A percentile compares a stretch with the other conserved stretches of the same genome.
These are phyloP conservation scores for Ailurus styani DNA, from an alignment of 2,113 vertebrate species.

Conservation along the genomic window DNA sequence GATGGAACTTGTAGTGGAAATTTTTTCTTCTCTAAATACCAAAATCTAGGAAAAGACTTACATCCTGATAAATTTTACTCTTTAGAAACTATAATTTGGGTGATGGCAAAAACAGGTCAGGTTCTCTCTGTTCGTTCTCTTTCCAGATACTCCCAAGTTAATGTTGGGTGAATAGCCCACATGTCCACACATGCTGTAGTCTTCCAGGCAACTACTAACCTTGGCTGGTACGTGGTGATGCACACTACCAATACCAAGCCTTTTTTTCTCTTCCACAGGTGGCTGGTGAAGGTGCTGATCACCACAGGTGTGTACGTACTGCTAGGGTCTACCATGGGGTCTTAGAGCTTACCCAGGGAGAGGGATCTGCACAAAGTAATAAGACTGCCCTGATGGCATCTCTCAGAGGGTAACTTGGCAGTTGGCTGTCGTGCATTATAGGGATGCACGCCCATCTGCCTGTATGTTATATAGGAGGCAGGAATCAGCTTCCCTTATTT, in stretches of 20 bases:
- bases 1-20: background rate
- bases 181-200: conserved; percentile 53
- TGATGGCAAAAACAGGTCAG: background rate
- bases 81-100: background rate
- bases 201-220: conserved; percentile 80
- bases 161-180: conserved; percentile 43
- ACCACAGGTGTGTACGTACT: conserved; percentile 89
- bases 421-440: background rate
- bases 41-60: background rate
- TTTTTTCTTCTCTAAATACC: background rate
- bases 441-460: background rate
- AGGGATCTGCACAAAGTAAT: conserved; percentile 50
- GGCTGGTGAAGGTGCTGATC: conserved; percentile 89
- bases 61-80: background rate
- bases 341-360: conserved; percentile 67
- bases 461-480: background rate
- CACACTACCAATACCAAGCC: conserved; percentile 90
- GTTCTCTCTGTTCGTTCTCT: conserved; percentile 42
- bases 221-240: conserved; percentile 87
- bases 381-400: conserved; percentile 33
- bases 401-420: conserved; percentile 49
- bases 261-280: conserved; percentile 91
- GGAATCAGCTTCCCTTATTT: background rate
- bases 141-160: conserved; percentile 46
- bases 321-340: conserved; percentile 74